Evolutionary conservation across 1,140 invertebrate genomes (phyloP), one percentile per base, ranked within the genome.

Genomic region (Harpegnathos saltator): DNA sequence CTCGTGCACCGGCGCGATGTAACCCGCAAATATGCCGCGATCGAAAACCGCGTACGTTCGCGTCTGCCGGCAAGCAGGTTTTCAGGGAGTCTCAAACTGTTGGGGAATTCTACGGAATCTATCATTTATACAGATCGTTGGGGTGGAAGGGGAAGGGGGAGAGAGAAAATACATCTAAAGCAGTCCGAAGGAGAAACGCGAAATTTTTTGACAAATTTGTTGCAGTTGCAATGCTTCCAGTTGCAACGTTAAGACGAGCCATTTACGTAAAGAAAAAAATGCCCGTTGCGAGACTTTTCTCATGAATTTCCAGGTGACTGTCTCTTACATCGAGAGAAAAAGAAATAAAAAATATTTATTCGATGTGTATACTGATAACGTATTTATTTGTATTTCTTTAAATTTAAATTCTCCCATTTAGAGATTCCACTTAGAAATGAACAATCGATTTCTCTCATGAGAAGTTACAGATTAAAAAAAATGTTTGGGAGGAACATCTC

Each of bases 161-260:
- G n/a, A n/a, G n/a, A n/a, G n/a, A n/a, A 50, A 15, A n/a, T 38
- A 69, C 14, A 44, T 58, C 56, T n/a, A 33, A 54, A 33, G 9
- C 17, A 19, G 12, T 66, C 14, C n/a, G n/a, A 5, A 29, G n/a
- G 12, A 26, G 14, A 3, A 9, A 66, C 15, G 52, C 1, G 0
- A 73, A 73, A 58, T 44, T 61, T 59, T 44, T 59, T 19, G 4
- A 58, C 22, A 3, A 24, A 44, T 59, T 73, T 73, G 38, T 17
- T 0, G 7, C 19, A n/a, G 12, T 68, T 26, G n/a, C 22, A 33
- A 33, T 5, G 5, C 29, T 56, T 15, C 22, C 11, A 3, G 9
- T 56, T 11, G 14, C 7, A 17, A 72, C 15, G 7, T 33, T 19
- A 59, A 54, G n/a, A 14, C 33, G 4, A 69, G 33, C 54, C 54